A percentile compares a stretch with the other conserved stretches of the same genome.
Conservation (phyloP, 2,888 invertebrate species). For the Endotricha flammealis region DNA sequence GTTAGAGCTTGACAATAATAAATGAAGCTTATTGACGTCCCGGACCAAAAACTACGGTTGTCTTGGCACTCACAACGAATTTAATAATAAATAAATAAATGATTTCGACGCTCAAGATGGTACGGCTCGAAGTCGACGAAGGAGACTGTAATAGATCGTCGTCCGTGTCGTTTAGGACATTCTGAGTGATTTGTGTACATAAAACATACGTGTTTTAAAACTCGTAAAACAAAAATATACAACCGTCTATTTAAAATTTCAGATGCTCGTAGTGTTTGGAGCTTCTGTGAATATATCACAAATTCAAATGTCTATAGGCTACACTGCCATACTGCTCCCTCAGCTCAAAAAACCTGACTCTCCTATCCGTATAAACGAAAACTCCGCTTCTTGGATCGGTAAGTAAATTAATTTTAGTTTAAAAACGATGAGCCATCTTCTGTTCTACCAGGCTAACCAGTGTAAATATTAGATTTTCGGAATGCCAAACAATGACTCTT, state of each 20-base stretch:
- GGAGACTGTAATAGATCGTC: no score
- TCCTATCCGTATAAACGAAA: constrained; percentile 39
- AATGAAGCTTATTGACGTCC: no score
- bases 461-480: not conserved
- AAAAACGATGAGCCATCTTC: no score
- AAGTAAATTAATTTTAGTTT: constrained; percentile 10
- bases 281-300: constrained; percentile 46
- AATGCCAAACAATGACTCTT: not conserved
- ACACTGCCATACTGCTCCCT: constrained; percentile 76
- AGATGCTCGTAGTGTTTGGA: constrained; percentile 50
- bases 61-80: no score
- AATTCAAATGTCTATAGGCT: constrained; percentile 57
- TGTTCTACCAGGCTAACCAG: no score
- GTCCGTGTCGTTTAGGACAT: no score
- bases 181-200: no score
- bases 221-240: not conserved
- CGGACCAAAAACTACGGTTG: no score
- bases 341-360: constrained; percentile 55
- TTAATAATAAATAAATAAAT: no score
- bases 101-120: no score
- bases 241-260: constrained; percentile 11
- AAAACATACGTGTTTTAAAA: not conserved
- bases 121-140: not conserved
- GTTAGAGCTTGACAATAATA: no score
- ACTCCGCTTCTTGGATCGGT: constrained; percentile 75